These are phyloP conservation scores for Heterodera filipjevi DNA, from an alignment of 2,888 invertebrate genomes.

Conservation along the genomic window DNA sequence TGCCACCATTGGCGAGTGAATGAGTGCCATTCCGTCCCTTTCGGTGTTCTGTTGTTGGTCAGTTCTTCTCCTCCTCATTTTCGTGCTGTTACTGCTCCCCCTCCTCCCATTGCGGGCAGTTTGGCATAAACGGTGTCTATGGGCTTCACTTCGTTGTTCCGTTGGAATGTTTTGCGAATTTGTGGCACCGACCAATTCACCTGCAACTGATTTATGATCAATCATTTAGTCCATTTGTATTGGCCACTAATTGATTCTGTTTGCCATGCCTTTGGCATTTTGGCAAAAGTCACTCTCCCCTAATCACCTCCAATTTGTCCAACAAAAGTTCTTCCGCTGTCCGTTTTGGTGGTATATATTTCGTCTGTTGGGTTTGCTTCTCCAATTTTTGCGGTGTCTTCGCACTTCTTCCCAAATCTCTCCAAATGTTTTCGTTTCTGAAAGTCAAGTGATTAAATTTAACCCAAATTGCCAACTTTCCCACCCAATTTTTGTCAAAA, in stretches of 20 bases:
- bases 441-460: not conserved
- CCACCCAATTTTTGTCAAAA: not conserved
- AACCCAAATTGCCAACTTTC: not conserved
- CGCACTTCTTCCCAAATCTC: not conserved
- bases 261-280: no score
- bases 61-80: not conserved
- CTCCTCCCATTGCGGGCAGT: not conserved
- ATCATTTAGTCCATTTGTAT: not conserved
- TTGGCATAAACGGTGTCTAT: conserved; percentile 58
- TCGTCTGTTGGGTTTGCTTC: not conserved
- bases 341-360: conserved; percentile 38
- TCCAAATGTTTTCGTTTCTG: not conserved
- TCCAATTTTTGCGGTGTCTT: not conserved
- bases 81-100: not conserved
- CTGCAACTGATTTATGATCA: conserved; percentile 40
- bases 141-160: conserved; percentile 42
- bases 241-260: not conserved
- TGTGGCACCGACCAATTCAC: conserved; percentile 62
- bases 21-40: not conserved
- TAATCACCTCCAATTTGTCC: conserved; percentile 51
- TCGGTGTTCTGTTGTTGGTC: not conserved
- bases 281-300: no score
- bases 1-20: not conserved
- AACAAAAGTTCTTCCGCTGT: conserved; percentile 45
- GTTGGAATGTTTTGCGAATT: conserved; percentile 54